phyloP scores from a whole-genome alignment of 2,888 invertebrate genomes.

The Pyralis farinalis region DNA sequence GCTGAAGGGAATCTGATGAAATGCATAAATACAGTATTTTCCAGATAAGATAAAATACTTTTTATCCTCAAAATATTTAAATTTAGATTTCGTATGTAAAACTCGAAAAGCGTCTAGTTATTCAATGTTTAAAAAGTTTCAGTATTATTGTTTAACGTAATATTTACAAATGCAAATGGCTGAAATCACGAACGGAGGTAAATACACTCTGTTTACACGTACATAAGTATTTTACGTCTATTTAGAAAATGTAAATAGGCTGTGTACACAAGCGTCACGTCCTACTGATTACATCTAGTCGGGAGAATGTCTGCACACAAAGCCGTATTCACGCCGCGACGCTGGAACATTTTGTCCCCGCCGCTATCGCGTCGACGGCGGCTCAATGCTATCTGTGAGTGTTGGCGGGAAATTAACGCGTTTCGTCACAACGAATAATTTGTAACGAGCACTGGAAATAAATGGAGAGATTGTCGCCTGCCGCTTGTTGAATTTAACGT shows the following conservation, averaged over 20 bases:
- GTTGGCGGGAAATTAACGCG: constrained; percentile 3
- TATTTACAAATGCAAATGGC: neutral
- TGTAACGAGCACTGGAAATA: neutral
- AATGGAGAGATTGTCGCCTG: neutral
- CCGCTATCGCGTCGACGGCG: neutral
- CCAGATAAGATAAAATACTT: too few species aligned
- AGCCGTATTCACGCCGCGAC: neutral
- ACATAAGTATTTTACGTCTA: neutral
- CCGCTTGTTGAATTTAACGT: too few species aligned
- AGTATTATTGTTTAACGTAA: neutral
- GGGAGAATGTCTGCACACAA: neutral
- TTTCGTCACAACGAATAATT: neutral
- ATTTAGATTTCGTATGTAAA: too few species aligned
- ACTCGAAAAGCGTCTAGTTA: too few species aligned
- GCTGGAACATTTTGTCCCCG: neutral
- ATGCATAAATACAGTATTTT: too few species aligned
- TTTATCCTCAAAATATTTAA: too few species aligned
- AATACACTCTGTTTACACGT: neutral
- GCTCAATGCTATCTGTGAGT: constrained; percentile 3
- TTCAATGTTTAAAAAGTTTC: too few species aligned
- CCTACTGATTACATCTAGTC: neutral
- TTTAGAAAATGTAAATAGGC: constrained; percentile 4
- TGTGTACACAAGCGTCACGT: neutral
- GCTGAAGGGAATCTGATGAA: too few species aligned
- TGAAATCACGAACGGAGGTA: neutral